Evolutionary conservation across 2,888 invertebrate species (phyloP), one percentile per base, ranked within the genome.

Genomic region (Tetrapedia diversipes): DNA sequence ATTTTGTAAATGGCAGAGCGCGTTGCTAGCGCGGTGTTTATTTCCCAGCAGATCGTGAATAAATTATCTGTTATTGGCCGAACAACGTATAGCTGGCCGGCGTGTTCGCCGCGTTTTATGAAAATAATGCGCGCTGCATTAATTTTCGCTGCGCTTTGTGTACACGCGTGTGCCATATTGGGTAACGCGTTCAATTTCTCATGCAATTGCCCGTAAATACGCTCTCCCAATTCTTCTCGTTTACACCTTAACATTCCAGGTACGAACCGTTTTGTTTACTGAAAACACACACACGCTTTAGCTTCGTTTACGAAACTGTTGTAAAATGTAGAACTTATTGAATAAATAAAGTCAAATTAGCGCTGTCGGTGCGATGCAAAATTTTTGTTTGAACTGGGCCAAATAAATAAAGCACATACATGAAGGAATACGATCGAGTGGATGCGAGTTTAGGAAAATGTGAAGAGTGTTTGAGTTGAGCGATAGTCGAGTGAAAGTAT

Each of bases 31-130:
- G 43, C n/a, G 27, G n/a, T 19, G 64, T 61, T 70, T 77, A 72
- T 81, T 75, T 72, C 64, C 80, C 53, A 43, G 51, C 45, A 69
- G 64, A 75, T 61, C 60, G 56, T 37, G 72, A 65, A 78, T 84
- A 81, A 82, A 82, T 82, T 84, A 84, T 67, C 63, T 29, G 59
- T 24, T 64, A 75, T 65, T 71, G 78, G 63, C 10, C 43, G 51
- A 66, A 27, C 43, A 29, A 41, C 49, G 56, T 57, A 49, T 56
- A 54, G 41, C 41, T 16, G 10, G 19, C n/a, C n/a, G 0, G 68
- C 49, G 51, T 19, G 60, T 7, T 27, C 27, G 39, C 53, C 19
- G 29, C 51, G 24, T 69, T 81, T 78, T 65, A 61, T 47, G 85
- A 82, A 84, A 84, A 66, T 71, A 75, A 75, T 45, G 49, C 53